Conservation (phyloP, 2,888 invertebrate species). For the Agrotis clavis region DNA sequence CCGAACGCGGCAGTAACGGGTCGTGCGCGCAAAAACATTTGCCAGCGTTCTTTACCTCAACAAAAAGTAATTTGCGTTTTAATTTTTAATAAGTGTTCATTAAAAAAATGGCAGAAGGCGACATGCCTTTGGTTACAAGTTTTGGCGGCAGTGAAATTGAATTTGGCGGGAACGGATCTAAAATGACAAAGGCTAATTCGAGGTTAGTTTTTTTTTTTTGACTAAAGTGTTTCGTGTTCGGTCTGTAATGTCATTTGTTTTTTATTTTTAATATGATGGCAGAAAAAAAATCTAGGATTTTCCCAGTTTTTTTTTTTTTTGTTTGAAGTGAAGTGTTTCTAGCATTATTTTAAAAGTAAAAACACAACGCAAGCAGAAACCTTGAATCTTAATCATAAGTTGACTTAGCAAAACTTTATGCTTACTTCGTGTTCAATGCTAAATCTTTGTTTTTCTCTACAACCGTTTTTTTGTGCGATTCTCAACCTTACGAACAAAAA, state of each 20-base stretch:
- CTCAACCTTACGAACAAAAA: slow-evolving; percentile 41
- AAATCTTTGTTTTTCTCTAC: slow-evolving; percentile 44
- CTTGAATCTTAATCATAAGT: slow-evolving; percentile 59
- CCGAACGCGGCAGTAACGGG: slow-evolving; percentile 69
- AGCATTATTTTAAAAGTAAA: slow-evolving; percentile 25
- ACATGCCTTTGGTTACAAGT: slow-evolving; percentile 86
- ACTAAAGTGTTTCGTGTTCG: slow-evolving; percentile 31
- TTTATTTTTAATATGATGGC: slow-evolving; percentile 12
- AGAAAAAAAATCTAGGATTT: slow-evolving; percentile 18
- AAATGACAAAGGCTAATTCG: slow-evolving; percentile 84
- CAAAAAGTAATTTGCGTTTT: slow-evolving; percentile 70
- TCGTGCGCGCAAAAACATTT: slow-evolving; percentile 61
- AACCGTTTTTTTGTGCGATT: slow-evolving; percentile 24
- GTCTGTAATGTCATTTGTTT: slow-evolving; percentile 29
- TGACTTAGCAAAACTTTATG: slow-evolving; percentile 58
- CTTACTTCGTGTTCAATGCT: slow-evolving; percentile 59
- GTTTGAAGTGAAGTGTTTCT: background rate
- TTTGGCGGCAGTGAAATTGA: slow-evolving; percentile 86
- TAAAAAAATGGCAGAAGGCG: slow-evolving; percentile 85
- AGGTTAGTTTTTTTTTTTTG: slow-evolving; percentile 80
- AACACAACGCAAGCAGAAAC: slow-evolving; percentile 48
- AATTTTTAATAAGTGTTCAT: slow-evolving; percentile 72
- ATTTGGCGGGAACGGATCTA: slow-evolving; percentile 84
- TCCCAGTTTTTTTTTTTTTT: slow-evolving; percentile 9
- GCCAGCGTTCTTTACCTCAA: slow-evolving; percentile 48